Conservation (phyloP, 2,888 invertebrate species). For the Drepanosiphum platanoidis region DNA sequence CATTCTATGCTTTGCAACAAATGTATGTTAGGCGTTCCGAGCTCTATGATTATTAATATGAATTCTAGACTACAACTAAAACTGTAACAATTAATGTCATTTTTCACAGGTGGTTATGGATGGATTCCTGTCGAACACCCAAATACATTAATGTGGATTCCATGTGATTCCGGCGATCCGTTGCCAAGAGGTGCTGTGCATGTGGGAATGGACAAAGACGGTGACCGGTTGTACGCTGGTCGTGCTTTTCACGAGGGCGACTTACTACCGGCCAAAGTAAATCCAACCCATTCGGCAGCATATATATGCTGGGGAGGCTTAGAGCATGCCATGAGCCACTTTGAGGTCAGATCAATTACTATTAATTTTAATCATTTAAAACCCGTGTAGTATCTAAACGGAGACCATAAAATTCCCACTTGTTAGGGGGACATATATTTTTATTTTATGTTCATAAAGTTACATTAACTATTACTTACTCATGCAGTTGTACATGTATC, state of each 20-base stretch:
- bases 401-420: background rate
- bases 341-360: conserved; percentile 65
- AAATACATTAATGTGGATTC: conserved; percentile 63
- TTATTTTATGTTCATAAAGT: background rate
- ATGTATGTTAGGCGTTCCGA: background rate
- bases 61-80: too few species aligned
- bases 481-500: too few species aligned
- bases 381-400: background rate
- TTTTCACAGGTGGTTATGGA: conserved; percentile 59
- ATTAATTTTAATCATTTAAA: conserved; percentile 26
- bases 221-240: conserved; percentile 79
- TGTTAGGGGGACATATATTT: background rate
- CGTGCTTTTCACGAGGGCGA: conserved; percentile 68
- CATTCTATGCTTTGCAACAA: too few species aligned
- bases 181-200: conserved; percentile 71
- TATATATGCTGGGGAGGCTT: conserved; percentile 65
- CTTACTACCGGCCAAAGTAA: conserved; percentile 66
- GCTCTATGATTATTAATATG: too few species aligned
- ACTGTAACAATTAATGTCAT: background rate
- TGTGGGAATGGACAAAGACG: conserved; percentile 78
- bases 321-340: conserved; percentile 65
- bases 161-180: conserved; percentile 66
- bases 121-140: conserved; percentile 45
- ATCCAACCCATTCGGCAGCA: conserved; percentile 65
- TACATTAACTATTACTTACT: background rate